Conservation (phyloP, 2,797 vertebrate species). For the Prunella strophiata region DNA sequence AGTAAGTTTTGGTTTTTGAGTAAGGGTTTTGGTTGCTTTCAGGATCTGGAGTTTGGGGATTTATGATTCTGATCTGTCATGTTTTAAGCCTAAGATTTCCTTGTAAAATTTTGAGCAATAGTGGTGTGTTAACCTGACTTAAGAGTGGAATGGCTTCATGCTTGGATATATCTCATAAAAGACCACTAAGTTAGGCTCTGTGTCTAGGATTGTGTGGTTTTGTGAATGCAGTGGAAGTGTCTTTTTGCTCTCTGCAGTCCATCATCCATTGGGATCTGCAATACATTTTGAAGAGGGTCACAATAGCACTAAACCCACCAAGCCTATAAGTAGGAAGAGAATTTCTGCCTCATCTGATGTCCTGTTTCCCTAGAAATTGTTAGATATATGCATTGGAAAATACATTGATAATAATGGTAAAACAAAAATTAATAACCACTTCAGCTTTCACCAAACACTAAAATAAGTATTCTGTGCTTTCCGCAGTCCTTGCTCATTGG, state of each 20-base stretch:
- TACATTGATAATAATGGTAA: background rate
- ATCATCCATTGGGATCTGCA: background rate
- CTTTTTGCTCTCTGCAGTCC: background rate
- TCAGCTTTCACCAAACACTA: background rate
- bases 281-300: background rate
- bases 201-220: background rate
- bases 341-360: background rate
- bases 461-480: conserved; percentile 20
- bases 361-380: background rate
- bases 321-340: background rate
- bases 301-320: background rate
- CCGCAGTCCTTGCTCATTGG: background rate
- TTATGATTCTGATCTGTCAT: background rate
- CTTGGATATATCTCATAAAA: background rate
- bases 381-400: background rate
- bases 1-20: background rate
- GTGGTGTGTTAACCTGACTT: background rate
- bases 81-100: background rate
- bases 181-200: background rate
- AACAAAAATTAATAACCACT: background rate
- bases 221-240: background rate
- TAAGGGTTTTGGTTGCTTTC: background rate
- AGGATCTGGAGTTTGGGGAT: background rate
- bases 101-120: background rate
- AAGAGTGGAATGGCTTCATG: background rate